A percentile compares a stretch with the other conserved stretches of the same genome.
Evolutionary conservation across 2,888 invertebrate genomes (phyloP).

Genomic region (Limnephilus rhombicus): DNA sequence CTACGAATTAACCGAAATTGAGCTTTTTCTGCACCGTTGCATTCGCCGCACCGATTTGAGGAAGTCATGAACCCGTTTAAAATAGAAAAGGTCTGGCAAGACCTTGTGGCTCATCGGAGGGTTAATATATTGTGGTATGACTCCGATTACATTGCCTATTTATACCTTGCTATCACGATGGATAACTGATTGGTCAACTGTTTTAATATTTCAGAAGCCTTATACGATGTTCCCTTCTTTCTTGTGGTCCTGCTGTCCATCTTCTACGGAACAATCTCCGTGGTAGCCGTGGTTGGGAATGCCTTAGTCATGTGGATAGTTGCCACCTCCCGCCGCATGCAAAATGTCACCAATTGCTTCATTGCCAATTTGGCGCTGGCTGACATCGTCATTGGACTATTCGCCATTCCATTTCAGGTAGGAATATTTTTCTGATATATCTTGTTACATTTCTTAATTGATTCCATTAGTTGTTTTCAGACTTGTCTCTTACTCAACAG

Average conservation of each 20-base stretch:
- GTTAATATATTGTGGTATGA: too few species aligned
- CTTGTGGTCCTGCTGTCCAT: slow-evolving; percentile 81
- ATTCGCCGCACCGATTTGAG: too few species aligned
- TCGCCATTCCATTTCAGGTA: slow-evolving; percentile 85
- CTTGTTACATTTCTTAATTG: neutral
- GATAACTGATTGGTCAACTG: too few species aligned
- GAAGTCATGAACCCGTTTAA: too few species aligned
- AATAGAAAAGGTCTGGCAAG: too few species aligned
- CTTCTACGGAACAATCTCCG: slow-evolving; percentile 84
- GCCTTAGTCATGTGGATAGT: slow-evolving; percentile 85
- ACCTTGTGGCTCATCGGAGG: too few species aligned
- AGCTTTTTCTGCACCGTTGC: too few species aligned
- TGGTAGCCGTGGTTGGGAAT: slow-evolving; percentile 85
- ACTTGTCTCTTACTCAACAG: neutral
- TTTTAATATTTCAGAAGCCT: slow-evolving; percentile 71
- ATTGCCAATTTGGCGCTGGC: slow-evolving; percentile 86
- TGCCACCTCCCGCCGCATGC: slow-evolving; percentile 81
- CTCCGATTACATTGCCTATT: too few species aligned
- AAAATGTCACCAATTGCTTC: slow-evolving; percentile 85
- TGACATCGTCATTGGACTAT: slow-evolving; percentile 85
- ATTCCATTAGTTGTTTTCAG: neutral
- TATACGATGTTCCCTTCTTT: slow-evolving; percentile 81
- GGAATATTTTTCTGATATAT: slow-evolving; percentile 55
- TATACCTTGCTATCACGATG: too few species aligned
- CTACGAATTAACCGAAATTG: too few species aligned